Evolutionary conservation across 2,888 invertebrate species (phyloP).

Genomic region (Artemia sp.): DNA sequence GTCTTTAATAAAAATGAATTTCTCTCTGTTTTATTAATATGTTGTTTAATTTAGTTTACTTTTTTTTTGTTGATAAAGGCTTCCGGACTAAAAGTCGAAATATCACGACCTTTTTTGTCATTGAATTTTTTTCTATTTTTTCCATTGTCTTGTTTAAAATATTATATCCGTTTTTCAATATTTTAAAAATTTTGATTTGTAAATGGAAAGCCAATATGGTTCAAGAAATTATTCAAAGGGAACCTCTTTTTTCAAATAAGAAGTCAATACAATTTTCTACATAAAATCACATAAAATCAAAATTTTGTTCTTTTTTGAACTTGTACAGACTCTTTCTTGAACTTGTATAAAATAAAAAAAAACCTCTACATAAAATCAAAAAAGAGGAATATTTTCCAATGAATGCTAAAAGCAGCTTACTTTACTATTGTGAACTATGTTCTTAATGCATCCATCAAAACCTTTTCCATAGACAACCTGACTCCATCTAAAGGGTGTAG

Average conservation of each 20-base stretch:
- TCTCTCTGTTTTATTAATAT: too few species aligned
- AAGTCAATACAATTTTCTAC: neutral
- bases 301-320: too few species aligned
- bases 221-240: neutral
- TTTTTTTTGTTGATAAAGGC: too few species aligned
- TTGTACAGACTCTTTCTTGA: too few species aligned
- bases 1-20: too few species aligned
- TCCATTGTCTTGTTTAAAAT: too few species aligned
- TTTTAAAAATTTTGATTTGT: too few species aligned
- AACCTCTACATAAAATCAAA: neutral
- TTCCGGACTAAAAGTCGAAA: too few species aligned
- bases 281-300: neutral
- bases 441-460: conserved; percentile 89
- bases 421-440: conserved; percentile 82
- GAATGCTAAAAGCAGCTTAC: conserved; percentile 24
- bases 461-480: conserved; percentile 74
- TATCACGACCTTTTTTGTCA: neutral
- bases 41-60: too few species aligned
- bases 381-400: neutral
- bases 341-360: too few species aligned
- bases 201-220: neutral
- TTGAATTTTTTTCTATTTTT: neutral
- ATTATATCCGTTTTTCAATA: too few species aligned
- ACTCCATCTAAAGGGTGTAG: conserved; percentile 73
- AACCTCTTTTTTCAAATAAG: neutral